Evolutionary conservation across 2,888 invertebrate genomes (phyloP).

Genomic region (Ichneumoninae sp.): DNA sequence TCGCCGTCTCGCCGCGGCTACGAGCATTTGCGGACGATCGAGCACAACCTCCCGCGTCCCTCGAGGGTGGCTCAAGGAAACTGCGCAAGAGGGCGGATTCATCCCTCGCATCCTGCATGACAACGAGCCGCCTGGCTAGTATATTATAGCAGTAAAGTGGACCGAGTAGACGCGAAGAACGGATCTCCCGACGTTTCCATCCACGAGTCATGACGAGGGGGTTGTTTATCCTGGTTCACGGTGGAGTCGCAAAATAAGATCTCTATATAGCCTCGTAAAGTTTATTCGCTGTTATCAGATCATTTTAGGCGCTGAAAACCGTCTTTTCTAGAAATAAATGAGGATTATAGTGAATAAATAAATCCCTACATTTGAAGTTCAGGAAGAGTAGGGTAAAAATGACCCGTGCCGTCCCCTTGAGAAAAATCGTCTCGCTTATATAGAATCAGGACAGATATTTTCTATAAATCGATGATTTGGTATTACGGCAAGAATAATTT

Average conservation of each 20-base stretch:
- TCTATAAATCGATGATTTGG: no score
- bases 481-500: no score
- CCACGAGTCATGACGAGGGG: background rate
- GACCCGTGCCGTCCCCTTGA: no score
- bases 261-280: background rate
- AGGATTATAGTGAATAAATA: background rate
- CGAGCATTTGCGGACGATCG: slow-evolving; percentile 42
- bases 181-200: slow-evolving; percentile 30
- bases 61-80: slow-evolving; percentile 41
- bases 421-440: no score
- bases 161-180: slow-evolving; percentile 11
- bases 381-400: background rate
- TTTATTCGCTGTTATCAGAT: background rate
- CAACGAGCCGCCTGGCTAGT: slow-evolving; percentile 71
- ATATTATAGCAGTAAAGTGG: slow-evolving; percentile 19
- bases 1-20: slow-evolving; percentile 55
- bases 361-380: background rate
- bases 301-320: background rate
- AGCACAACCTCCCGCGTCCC: background rate
- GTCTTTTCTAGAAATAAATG: background rate
- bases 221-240: background rate
- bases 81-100: slow-evolving; percentile 64
- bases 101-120: slow-evolving; percentile 82
- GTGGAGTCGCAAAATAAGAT: background rate
- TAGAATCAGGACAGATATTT: no score